Conservation (phyloP, 2,888 invertebrate genomes). For the Agrochola litura region DNA sequence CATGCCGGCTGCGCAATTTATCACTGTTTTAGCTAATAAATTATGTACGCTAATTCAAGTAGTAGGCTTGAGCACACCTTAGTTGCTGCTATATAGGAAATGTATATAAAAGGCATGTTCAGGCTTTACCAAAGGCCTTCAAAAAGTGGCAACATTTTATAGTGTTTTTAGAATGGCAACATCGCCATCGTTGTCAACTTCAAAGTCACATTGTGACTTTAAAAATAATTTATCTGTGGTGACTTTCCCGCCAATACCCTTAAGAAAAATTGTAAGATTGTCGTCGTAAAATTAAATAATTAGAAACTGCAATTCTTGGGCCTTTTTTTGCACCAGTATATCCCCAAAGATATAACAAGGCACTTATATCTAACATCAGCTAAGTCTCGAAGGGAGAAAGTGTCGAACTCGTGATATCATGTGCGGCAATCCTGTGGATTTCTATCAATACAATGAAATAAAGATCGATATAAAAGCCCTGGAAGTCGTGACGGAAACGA, state of each 20-base stretch:
- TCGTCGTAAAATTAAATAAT: too few relatives aligned
- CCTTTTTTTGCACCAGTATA: too few relatives aligned
- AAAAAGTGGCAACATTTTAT: too few relatives aligned
- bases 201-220: too few relatives aligned
- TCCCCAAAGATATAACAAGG: too few relatives aligned
- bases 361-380: background rate
- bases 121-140: too few relatives aligned
- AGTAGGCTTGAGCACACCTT: conserved; percentile 19
- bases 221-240: too few relatives aligned
- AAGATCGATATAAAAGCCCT: conserved; percentile 36
- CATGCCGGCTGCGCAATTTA: conserved; percentile 35
- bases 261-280: too few relatives aligned
- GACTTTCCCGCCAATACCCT: too few relatives aligned
- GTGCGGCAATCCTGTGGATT: conserved; percentile 27
- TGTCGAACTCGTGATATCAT: conserved; percentile 41
- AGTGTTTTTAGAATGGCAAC: too few relatives aligned
- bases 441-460: conserved; percentile 46
- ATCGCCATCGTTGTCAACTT: too few relatives aligned
- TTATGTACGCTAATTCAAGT: conserved; percentile 49
- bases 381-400: conserved; percentile 44
- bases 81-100: conserved; percentile 9
- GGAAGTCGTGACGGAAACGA: conserved; percentile 36
- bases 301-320: too few relatives aligned
- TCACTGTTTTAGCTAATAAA: conserved; percentile 57
- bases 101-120: background rate